Evolutionary conservation across 2,888 invertebrate species (phyloP).

Genomic region (Chymomyza procnemis): DNA sequence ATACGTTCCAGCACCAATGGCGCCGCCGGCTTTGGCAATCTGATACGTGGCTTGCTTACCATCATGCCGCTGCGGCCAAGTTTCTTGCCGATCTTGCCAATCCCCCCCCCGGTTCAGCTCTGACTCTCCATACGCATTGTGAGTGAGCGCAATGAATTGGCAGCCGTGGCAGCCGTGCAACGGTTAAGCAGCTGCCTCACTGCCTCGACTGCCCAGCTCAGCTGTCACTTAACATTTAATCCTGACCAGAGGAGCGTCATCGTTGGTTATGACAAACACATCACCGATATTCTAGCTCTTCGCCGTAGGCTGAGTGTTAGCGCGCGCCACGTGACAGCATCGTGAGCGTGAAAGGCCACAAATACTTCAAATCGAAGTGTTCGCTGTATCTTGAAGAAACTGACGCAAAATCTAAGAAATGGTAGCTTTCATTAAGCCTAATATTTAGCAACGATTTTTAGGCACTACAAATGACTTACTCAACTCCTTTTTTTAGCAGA

Average conservation of each 20-base stretch:
- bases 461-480: no score
- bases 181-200: slow-evolving; percentile 18
- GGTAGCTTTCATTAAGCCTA: no score
- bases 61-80: not conserved
- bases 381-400: not conserved
- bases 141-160: not conserved
- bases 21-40: slow-evolving; percentile 42
- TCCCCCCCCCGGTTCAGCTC: not conserved
- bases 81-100: not conserved
- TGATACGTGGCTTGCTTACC: slow-evolving; percentile 35
- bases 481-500: no score
- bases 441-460: no score
- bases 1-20: slow-evolving; percentile 27
- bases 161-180: not conserved
- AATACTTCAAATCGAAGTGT: not conserved
- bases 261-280: not conserved
- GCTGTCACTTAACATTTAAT: slow-evolving; percentile 15
- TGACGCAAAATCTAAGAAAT: not conserved
- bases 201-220: not conserved
- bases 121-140: not conserved
- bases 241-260: slow-evolving; percentile 9
- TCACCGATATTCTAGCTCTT: not conserved
- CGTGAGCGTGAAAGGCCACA: not conserved
- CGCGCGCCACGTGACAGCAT: not conserved
- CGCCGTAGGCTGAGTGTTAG: not conserved